A percentile compares a stretch with the other conserved stretches of the same genome.
phyloP scores from a whole-genome alignment of 1,140 invertebrate species.

The Macrocentrus cingulum region DNA sequence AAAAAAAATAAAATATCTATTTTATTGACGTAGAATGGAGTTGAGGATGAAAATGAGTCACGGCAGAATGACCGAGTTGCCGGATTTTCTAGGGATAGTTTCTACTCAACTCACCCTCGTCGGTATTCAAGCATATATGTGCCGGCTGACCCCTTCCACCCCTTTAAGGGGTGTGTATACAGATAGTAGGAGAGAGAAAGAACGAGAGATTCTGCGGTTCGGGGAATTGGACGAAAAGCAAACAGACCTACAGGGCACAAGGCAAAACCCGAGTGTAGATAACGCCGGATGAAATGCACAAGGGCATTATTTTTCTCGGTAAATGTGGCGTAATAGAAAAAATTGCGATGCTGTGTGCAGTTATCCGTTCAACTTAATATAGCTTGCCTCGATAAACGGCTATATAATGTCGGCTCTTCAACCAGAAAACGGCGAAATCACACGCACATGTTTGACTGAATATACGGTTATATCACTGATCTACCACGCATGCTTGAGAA shows the following conservation, averaged over 20 bases:
- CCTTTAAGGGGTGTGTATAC: no score
- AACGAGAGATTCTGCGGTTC: conserved; percentile 1
- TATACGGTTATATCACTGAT: no score
- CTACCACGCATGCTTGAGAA: no score
- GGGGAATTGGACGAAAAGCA: neutral
- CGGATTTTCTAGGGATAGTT: neutral
- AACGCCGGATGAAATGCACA: conserved; percentile 31
- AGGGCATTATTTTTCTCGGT: conserved; percentile 31
- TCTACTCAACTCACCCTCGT: neutral
- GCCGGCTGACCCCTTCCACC: no score
- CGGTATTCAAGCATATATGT: no score
- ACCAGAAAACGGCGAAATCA: no score
- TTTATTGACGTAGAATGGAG: neutral
- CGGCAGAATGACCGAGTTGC: conserved; percentile 4
- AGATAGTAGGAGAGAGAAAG: no score
- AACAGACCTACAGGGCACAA: neutral
- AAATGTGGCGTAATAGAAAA: conserved; percentile 33
- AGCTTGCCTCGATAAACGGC: no score
- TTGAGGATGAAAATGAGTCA: neutral
- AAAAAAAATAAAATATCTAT: no score
- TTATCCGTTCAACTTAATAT: no score
- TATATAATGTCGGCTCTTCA: no score
- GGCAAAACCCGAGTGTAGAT: conserved; percentile 25
- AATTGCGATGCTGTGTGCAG: conserved; percentile 12
- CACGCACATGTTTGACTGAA: no score